Evolutionary conservation across 2,888 invertebrate species (phyloP), one percentile per base, ranked within the genome.

Genomic region (Morpho deidamia): DNA sequence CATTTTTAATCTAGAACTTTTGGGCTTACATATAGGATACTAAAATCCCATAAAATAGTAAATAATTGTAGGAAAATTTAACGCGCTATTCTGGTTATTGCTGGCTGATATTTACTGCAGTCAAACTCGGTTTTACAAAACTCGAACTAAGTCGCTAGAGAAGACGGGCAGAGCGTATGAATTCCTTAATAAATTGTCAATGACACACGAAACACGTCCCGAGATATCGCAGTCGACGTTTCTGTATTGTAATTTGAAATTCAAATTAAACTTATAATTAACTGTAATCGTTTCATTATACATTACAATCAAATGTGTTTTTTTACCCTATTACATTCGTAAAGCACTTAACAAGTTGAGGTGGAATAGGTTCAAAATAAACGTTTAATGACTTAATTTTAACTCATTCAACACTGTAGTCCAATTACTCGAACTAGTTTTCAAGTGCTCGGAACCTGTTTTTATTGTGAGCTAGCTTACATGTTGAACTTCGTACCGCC

Each of bases 371-470:
- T 37, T 53, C 47, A 40, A 32, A 10, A 9, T 46, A 50, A 56
- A 23, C 42, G 37, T 35, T 38, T 50, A 56, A 56, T 56, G 34
- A 45, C 46, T 56, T 56, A 49, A 50, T 53, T 39, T 41, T 12
- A 33, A 5, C 49, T n/a, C 49, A 56, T 53, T 45, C 37, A 53
- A 42, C 40, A 45, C 32, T 40, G 33, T 11, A 46, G 41, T 37
- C 46, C 38, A 53, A 53, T 46, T 42, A 47, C 37, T 1, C 12
- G 52, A 47, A 45, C 46, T 37, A 37, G 32, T 42, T 37, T 42
- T 40, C 52, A 46, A 46, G 37, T 47, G 42, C 42, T 33, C 7
- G 7, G 33, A 46, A 53, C 52, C 52, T 42, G 52, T 47, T 47
- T 8, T 11, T 32, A 32, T 37, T 44, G 40, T n/a, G 35, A 10